Evolutionary conservation across 2,113 vertebrate species (phyloP).

Genomic region (Manacus vitellinus): DNA sequence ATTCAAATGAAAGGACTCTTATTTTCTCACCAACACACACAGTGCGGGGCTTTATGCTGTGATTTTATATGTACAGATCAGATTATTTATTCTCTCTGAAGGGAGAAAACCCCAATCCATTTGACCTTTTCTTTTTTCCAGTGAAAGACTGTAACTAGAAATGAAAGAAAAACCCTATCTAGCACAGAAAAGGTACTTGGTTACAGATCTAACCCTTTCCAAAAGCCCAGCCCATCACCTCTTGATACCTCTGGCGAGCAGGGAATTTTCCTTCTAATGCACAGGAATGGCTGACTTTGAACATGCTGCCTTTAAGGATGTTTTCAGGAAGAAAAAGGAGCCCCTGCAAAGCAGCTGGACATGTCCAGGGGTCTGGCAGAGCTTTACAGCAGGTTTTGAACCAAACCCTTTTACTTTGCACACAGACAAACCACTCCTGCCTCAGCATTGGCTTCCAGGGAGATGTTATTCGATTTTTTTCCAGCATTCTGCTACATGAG

Average conservation of each 20-base stretch:
- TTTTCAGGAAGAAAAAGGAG: not conserved
- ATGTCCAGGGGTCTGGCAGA: not conserved
- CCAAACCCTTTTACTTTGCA: not conserved
- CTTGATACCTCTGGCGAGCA: not conserved
- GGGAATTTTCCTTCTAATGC: not conserved
- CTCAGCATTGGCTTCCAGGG: not conserved
- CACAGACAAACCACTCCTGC: not conserved
- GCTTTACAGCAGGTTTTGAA: not conserved
- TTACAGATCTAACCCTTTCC: not conserved
- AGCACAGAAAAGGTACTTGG: not conserved
- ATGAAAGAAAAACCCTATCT: not conserved
- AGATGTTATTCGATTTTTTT: not conserved
- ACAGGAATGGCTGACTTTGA: not conserved
- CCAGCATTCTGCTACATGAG: not conserved
- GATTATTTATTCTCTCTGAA: constrained; percentile 4
- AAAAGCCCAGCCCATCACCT: not conserved
- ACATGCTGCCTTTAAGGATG: not conserved
- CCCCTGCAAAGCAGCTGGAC: not conserved
- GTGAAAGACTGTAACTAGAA: not conserved
- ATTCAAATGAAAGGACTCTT: not conserved
- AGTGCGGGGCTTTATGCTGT: not conserved
- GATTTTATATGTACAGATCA: not conserved
- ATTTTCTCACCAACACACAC: not conserved
- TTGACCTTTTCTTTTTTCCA: not conserved
- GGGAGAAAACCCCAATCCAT: not conserved